Evolutionary conservation across 2,888 invertebrate species (phyloP).

Genomic region (Encarsia formosa): DNA sequence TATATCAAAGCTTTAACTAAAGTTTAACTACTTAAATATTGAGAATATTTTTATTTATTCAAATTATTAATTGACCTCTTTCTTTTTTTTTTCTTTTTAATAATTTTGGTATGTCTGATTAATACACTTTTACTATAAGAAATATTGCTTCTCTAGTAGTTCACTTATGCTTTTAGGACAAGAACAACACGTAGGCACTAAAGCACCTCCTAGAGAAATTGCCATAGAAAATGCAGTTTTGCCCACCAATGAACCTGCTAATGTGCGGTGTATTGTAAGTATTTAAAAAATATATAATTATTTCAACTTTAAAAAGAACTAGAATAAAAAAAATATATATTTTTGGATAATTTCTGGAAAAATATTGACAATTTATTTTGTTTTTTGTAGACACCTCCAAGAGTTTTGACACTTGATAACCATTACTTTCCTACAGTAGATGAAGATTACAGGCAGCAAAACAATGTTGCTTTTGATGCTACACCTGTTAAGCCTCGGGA

Average conservation of each 20-base stretch:
- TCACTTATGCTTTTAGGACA: conserved; percentile 53
- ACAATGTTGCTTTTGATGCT: conserved; percentile 31
- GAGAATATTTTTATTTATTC: neutral
- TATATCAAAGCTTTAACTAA: too few relatives aligned
- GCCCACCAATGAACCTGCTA: conserved; percentile 64
- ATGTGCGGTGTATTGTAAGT: conserved; percentile 56
- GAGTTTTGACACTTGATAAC: conserved; percentile 80
- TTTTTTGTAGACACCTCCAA: conserved; percentile 72
- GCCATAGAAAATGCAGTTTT: conserved; percentile 78
- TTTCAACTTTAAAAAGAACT: neutral
- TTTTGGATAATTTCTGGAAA: neutral
- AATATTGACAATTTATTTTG: conserved; percentile 5
- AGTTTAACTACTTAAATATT: too few relatives aligned
- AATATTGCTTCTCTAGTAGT: neutral
- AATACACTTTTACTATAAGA: neutral
- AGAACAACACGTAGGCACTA: conserved; percentile 61
- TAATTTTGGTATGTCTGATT: too few relatives aligned
- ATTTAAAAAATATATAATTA: neutral
- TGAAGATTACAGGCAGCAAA: conserved; percentile 54
- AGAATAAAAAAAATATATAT: neutral
- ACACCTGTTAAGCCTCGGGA: conserved; percentile 29
- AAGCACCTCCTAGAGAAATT: conserved; percentile 83
- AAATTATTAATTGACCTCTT: neutral
- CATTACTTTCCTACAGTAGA: conserved; percentile 71
- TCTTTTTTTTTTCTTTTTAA: too few relatives aligned